Evolutionary conservation across 92 coral and sea anemone species (phyloP).

Genomic region (Diadumene lineata): DNA sequence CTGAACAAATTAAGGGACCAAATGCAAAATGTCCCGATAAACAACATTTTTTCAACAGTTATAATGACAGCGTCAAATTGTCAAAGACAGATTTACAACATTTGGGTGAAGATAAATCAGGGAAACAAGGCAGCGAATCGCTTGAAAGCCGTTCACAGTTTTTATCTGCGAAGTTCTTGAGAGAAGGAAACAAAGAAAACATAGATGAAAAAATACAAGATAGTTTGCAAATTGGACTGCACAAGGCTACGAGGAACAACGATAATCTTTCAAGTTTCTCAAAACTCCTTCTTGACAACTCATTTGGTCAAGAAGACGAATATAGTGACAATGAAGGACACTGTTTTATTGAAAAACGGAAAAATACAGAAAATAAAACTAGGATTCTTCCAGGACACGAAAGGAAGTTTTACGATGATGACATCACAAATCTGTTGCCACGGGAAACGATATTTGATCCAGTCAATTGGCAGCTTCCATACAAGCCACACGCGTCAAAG

Average conservation of each 20-base stretch:
- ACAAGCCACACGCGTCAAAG: conserved; percentile 9
- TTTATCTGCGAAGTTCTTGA: not conserved
- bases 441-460: conserved; percentile 25
- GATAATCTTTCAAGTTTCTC: not conserved
- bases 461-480: not conserved
- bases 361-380: not conserved
- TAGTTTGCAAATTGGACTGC: not conserved
- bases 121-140: no score
- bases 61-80: no score
- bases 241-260: not conserved
- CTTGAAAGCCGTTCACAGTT: no score
- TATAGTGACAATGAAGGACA: not conserved
- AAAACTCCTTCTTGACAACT: not conserved
- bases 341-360: not conserved
- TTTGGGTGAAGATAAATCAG: no score
- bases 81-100: no score
- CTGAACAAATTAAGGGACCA: not conserved
- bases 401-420: not conserved
- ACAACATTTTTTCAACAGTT: no score
- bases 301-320: not conserved
- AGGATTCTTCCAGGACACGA: not conserved
- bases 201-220: not conserved
- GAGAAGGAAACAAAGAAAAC: not conserved
- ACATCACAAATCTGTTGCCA: conserved; percentile 13
- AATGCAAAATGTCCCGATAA: not conserved